These are phyloP conservation scores for Aix galericulata DNA, from an alignment of 2,113 vertebrate species.

Conservation along the genomic window DNA sequence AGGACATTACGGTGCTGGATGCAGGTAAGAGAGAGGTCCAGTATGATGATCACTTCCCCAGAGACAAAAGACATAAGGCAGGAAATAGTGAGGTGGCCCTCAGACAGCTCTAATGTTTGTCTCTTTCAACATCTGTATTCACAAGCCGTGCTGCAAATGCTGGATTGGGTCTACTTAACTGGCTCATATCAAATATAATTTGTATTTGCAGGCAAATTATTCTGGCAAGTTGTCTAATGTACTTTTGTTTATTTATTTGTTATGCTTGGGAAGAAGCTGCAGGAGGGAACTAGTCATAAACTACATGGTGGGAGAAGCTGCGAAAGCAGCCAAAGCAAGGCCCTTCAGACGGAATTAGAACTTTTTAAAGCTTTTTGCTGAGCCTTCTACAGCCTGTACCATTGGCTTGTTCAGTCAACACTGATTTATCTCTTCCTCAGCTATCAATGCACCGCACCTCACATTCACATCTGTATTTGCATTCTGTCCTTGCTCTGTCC, in stretches of 20 bases:
- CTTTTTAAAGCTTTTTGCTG: neutral
- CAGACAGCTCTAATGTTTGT: neutral
- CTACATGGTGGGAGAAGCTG: neutral
- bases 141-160: neutral
- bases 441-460: neutral
- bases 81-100: neutral
- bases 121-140: neutral
- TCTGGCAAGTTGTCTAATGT: neutral
- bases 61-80: neutral
- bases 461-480: neutral
- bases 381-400: neutral
- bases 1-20: neutral
- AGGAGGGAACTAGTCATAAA: neutral
- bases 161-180: neutral
- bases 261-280: neutral
- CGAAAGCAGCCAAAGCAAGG: neutral
- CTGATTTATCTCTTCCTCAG: neutral
- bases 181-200: neutral
- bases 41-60: neutral
- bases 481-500: neutral
- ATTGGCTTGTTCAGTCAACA: neutral
- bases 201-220: neutral
- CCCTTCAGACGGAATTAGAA: neutral
- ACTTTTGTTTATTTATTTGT: neutral
- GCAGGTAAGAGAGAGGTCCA: neutral